Evolutionary conservation across 1,140 invertebrate species (phyloP), one percentile per base, ranked within the genome.

Genomic region (Bombyx mandarina): DNA sequence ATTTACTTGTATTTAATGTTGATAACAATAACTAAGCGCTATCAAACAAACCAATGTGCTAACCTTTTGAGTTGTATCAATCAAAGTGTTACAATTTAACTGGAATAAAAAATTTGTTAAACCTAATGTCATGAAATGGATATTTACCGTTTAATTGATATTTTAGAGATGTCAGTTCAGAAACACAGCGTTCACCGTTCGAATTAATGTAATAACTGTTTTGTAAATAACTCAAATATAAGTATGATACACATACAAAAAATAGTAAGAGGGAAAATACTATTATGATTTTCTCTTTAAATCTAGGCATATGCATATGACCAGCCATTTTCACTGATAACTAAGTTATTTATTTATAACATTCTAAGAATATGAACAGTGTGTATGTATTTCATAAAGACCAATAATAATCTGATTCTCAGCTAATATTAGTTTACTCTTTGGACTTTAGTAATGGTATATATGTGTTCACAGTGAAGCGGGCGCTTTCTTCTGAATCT

Each of bases 141-240:
- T 6, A 35, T 9, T 65, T 74, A 81, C 78, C 75, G 62, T 76
- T 77, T 52, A 83, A 59, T 63, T 84, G 81, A 71, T 82, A 82
- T 74, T 81, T 84, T 49, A 78, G 58, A n/a, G 79, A 78, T 6
- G 65, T 75, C 43, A 84, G 59, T 63, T 84, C 79, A 8, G 77
- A 76, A n/a, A 75, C 57, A 57, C 79, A 84, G 46, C 73, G 63
- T 26, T 79, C 71, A 12, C 63, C 72, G 10, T 68, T 67, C 55
- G 57, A 65, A 51, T 69, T 66, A 10, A 61, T 62, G 55, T 44
- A 71, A 42, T 74, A 76, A 51, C 54, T 73, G 54, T 74, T 65
- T 72, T 79, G 75, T 57, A 82, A 62, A 59, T 71, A 68, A 69
- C 66, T 65, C 4, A 54, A 6, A 45, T 54, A 54, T 18, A 54